These are phyloP conservation scores for Aromia moschata DNA, from an alignment of 2,888 invertebrate species.

Conservation along the genomic window DNA sequence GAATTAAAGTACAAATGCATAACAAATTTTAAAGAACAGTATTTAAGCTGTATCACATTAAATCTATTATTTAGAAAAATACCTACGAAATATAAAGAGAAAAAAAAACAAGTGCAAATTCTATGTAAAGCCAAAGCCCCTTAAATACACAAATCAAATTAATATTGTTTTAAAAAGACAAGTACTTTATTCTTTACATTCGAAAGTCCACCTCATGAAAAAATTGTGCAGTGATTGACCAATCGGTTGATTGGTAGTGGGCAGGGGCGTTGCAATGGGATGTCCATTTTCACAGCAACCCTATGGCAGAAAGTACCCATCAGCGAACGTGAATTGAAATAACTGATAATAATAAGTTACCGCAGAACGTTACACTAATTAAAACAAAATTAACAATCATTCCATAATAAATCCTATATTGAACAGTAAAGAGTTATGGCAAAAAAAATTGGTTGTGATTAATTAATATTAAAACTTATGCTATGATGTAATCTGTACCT, in stretches of 20 bases:
- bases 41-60: no score
- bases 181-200: slow-evolving; percentile 50
- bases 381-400: slow-evolving; percentile 33
- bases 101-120: slow-evolving; percentile 18
- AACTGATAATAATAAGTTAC: slow-evolving; percentile 17
- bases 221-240: slow-evolving; percentile 54
- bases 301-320: slow-evolving; percentile 64
- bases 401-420: slow-evolving; percentile 26
- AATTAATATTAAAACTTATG: slow-evolving; percentile 47
- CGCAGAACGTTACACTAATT: slow-evolving; percentile 16
- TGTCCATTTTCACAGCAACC: slow-evolving; percentile 60
- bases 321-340: slow-evolving; percentile 51
- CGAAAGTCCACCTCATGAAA: slow-evolving; percentile 53
- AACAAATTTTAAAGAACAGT: no score
- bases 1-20: no score
- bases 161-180: slow-evolving; percentile 40
- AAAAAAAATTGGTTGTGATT: slow-evolving; percentile 39
- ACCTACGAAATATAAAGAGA: neutral
- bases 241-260: slow-evolving; percentile 58
- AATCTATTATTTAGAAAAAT: no score
- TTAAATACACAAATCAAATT: slow-evolving; percentile 16
- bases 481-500: slow-evolving; percentile 60
- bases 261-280: slow-evolving; percentile 53
- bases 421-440: slow-evolving; percentile 34
- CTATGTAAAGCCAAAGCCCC: slow-evolving; percentile 27